Percentiles rank a stretch among this genome's conserved stretches.
These are phyloP conservation scores for Hephaestus fuliginosus DNA, from an alignment of 2,797 vertebrate genomes.

Conservation along the genomic window DNA sequence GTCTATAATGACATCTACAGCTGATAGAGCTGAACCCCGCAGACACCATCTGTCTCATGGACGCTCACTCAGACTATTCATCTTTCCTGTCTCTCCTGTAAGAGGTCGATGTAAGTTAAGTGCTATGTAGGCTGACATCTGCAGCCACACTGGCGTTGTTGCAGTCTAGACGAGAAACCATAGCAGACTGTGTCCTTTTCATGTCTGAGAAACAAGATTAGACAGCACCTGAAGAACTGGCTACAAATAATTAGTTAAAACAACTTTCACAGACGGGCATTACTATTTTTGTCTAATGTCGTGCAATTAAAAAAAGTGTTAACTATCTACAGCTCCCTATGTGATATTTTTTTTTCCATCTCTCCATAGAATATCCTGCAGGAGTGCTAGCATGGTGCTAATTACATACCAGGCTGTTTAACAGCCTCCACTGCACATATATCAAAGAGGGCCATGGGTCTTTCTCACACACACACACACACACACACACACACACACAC, in stretches of 20 bases:
- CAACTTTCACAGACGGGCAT: neutral
- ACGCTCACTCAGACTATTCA: slow-evolving; percentile 20
- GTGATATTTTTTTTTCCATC: neutral
- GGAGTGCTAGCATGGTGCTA: slow-evolving; percentile 41
- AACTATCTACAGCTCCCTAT: neutral
- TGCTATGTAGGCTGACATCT: slow-evolving; percentile 35
- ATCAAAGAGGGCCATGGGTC: slow-evolving; percentile 50
- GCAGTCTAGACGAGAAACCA: slow-evolving; percentile 36
- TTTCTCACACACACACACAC: neutral
- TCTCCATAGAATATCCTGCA: slow-evolving; percentile 4
- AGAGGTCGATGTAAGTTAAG: slow-evolving; percentile 34
- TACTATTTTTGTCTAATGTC: neutral
- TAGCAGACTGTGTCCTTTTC: slow-evolving; percentile 37
- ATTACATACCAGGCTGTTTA: slow-evolving; percentile 55
- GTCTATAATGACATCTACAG: slow-evolving; percentile 47
- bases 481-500: slow-evolving; percentile 12
- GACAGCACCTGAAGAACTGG: neutral
- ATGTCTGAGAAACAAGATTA: slow-evolving; percentile 42
- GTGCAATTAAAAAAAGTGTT: slow-evolving; percentile 1
- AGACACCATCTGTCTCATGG: slow-evolving; percentile 48
- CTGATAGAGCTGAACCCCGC: slow-evolving; percentile 37
- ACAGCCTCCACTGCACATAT: slow-evolving; percentile 61
- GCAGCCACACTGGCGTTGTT: slow-evolving; percentile 26
- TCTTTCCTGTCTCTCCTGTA: slow-evolving; percentile 29
- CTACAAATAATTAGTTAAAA: slow-evolving; percentile 17